Evolutionary conservation across 2,797 vertebrate genomes (phyloP), one percentile per base, ranked within the genome.

Genomic region (Neosilurus mollespiculum): DNA sequence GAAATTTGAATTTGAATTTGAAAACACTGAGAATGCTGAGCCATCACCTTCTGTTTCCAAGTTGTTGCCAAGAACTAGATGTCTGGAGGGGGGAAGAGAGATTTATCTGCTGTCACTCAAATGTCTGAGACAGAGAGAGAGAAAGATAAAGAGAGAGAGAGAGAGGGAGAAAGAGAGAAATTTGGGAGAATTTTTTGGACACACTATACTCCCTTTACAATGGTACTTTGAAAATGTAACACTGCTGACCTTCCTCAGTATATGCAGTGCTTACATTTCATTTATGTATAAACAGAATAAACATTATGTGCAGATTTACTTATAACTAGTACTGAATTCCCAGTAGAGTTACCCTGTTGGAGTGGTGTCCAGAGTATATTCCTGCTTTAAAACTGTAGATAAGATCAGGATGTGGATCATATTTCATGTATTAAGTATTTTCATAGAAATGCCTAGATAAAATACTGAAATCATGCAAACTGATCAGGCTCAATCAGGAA

Each of bases 1-100:
- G n/a, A n/a, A n/a, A n/a, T n/a, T n/a, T n/a, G n/a, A n/a, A n/a
- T n/a, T n/a, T n/a, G n/a, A n/a, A n/a, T n/a, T n/a, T n/a, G n/a
- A n/a, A n/a, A n/a, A n/a, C n/a, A n/a, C n/a, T n/a, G 7, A 1
- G 75, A 61, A 43, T 12, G 20, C 58, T 61, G 58, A 77, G 20
- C 34, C 22, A 61, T 77, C 58, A 61, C 54, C 56, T 37, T 77
- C 43, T 61, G 9, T 61, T 34, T 61, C 8, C 56, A 43, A 77
- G 22, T 61, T 61, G 56, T 56, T 77, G 20, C 75, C 58, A 77
- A 61, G 75, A 77, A 43, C 30, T 43, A 59, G 75, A 61, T 56
- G 20, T 43, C 34, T 43, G 22, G 30, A 77, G 58, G 12, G n/a
- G 20, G 37, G 34, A 76, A 26, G 37, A 61, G n/a, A n/a, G n/a